Evolutionary conservation across 2,797 vertebrate species (phyloP), one percentile per base, ranked within the genome.

Genomic region (Thamnophis elegans): DNA sequence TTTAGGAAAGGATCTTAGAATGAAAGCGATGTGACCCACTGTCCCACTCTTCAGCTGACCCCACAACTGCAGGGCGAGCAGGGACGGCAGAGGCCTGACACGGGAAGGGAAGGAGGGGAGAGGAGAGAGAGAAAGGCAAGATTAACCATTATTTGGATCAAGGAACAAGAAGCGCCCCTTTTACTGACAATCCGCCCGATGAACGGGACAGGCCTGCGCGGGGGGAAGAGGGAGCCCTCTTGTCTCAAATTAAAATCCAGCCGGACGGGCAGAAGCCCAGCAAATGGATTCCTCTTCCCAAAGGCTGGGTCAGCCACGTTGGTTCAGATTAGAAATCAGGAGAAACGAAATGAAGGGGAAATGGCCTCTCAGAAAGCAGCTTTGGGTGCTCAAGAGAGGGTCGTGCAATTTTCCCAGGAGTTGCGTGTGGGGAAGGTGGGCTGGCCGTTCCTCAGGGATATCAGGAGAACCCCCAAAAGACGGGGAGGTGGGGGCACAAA

Each of bases 341-440:
- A 73, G 68, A 22, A n/a, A 55, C 0, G 2, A n/a, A 4, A 20
- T 47, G 6, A 14, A 18, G 18, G 58, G 55, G 13, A 36, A 62
- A 0, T 1, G 28, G 11, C 11, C 28, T 58, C 51, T 2, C 5
- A 4, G n/a, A 51, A 28, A 53, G 32, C 20, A 36, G 9, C 12
- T 14, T 26, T 1, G 3, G n/a, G 20, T 3, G 13, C 3, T 68
- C 16, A 20, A 7, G 85, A 55, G 11, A 47, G 14, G 28, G 16
- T 11, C 6, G 1, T 53, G 25, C 56, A 3, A 53, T 51, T 59
- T 8, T 3, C 25, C 11, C 4, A 12, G 47, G 51, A 91, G 65
- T n/a, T 36, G 18, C 14, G 0, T 0, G 1, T 16, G 65, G n/a
- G n/a, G 32, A 25, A 26, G 20, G 5, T 14, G 59, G 51, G 1